phyloP scores from a whole-genome alignment of 2,113 vertebrate species.

The Coptodon bakossiorum region DNA sequence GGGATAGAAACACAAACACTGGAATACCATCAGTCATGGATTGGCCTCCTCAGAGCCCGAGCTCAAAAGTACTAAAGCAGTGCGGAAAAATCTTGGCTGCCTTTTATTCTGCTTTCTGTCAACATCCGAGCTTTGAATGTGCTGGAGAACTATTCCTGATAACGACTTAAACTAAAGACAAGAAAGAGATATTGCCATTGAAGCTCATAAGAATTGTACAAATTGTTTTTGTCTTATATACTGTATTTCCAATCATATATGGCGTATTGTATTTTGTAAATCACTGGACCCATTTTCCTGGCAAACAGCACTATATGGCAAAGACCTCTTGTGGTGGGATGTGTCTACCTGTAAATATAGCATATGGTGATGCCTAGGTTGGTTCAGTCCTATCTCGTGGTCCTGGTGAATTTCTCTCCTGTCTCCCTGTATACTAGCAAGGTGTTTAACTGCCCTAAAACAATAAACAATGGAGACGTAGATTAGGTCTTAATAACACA shows the following conservation, averaged over 20 bases:
- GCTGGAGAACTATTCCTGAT: neutral
- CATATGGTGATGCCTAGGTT: neutral
- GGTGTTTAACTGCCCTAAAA: neutral
- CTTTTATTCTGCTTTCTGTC: no score
- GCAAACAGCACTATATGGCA: neutral
- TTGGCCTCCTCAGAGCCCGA: neutral
- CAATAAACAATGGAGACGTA: neutral
- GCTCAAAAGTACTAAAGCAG: neutral
- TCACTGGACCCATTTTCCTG: neutral
- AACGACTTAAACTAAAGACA: neutral
- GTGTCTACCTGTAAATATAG: conserved; percentile 1
- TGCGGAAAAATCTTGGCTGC: neutral
- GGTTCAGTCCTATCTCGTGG: neutral
- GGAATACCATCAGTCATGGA: neutral
- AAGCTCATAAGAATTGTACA: neutral
- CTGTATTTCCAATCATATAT: neutral
- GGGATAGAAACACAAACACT: neutral
- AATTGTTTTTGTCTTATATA: neutral
- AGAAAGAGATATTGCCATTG: neutral
- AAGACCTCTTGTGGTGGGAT: neutral
- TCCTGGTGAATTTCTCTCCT: neutral
- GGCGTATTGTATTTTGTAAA: neutral
- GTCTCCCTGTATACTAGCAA: neutral
- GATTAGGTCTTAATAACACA: neutral
- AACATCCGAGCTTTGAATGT: neutral